phyloP scores from a whole-genome alignment of 2,113 vertebrate species.

The Stegostoma tigrinum region DNA sequence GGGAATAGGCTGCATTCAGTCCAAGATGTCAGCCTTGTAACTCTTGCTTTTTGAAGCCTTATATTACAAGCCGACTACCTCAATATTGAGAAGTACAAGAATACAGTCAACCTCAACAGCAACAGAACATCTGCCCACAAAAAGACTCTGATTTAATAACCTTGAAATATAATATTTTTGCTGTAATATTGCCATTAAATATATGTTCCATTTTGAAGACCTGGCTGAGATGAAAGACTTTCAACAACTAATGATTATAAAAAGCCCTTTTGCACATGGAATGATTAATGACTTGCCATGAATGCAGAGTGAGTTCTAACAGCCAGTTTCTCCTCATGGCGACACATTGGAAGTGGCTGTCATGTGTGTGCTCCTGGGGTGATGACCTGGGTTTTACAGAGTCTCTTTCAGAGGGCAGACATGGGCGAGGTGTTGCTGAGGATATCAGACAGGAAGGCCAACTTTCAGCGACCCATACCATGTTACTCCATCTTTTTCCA shows the following conservation, averaged over 20 bases:
- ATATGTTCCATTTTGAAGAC: not conserved
- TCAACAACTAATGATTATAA: not conserved
- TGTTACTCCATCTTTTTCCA: not conserved
- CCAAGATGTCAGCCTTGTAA: not conserved
- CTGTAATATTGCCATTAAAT: not conserved
- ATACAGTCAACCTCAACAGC: not conserved
- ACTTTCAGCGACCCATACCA: not conserved
- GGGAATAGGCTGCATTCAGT: not conserved
- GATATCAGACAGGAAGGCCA: not conserved
- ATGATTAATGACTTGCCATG: not conserved
- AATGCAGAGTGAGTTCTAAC: not conserved
- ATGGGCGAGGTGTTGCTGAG: not conserved
- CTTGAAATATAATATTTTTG: not conserved
- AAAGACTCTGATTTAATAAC: not conserved
- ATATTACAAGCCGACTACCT: not conserved
- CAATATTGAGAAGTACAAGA: not conserved
- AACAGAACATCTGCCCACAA: not conserved
- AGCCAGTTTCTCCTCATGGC: not conserved
- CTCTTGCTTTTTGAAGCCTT: not conserved
- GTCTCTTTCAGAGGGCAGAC: not conserved
- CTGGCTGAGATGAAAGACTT: not conserved
- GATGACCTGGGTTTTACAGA: not conserved
- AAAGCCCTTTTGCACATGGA: not conserved
- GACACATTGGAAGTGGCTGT: not conserved
- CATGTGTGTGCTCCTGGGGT: not conserved